Evolutionary conservation across 1,140 invertebrate genomes (phyloP).

Genomic region (Aradophagus sp.): DNA sequence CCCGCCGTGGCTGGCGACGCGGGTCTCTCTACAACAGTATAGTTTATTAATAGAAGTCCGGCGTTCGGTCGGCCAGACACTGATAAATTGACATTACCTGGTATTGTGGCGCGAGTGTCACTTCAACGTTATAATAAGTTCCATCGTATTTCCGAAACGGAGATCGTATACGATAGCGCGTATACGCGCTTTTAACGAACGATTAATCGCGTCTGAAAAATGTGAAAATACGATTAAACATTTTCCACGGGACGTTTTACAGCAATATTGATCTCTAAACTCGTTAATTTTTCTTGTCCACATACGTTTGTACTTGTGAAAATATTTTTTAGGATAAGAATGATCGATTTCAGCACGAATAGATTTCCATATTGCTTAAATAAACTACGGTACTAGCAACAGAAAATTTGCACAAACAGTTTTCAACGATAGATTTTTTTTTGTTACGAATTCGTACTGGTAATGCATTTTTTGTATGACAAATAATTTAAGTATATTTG

Average conservation of each 20-base stretch:
- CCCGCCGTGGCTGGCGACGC: conserved; percentile 8
- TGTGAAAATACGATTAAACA: neutral
- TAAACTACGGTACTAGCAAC: no score
- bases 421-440: no score
- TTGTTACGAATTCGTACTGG: no score
- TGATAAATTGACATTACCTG: conserved; percentile 55
- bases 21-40: conserved; percentile 19
- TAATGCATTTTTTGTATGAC: no score
- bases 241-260: neutral
- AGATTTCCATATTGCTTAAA: no score
- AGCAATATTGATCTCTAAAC: neutral
- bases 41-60: conserved; percentile 51
- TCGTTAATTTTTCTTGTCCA: neutral
- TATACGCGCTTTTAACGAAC: no score
- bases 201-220: neutral
- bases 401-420: no score
- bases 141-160: conserved; percentile 25
- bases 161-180: neutral
- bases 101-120: conserved; percentile 30
- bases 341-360: no score
- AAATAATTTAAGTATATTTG: no score
- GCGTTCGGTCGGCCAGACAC: conserved; percentile 34
- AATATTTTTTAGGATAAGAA: no score
- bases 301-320: neutral
- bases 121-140: conserved; percentile 34